Evolutionary conservation across 2,888 invertebrate genomes (phyloP), one percentile per base, ranked within the genome.

Genomic region (Drosophila testacea): DNA sequence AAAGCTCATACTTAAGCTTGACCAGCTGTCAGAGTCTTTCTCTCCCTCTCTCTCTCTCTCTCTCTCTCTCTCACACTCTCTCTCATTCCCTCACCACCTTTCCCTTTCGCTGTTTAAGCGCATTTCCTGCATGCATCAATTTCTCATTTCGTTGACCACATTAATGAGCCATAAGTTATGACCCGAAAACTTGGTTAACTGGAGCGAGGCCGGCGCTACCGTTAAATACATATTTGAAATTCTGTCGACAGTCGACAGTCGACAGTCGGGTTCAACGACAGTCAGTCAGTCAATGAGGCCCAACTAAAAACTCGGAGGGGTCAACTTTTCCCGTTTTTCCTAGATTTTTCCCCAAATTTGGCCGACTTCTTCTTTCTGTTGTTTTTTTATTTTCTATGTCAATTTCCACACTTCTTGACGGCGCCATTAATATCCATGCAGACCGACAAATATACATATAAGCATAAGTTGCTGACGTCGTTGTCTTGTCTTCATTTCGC

Each of bases 131-230:
- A 38, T 28, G 71, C 77, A 78, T 72, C 85, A 84, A 57, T 77
- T 85, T 81, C 80, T 60, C 85, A 79, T 77, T 74, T 51, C 62
- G 73, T 61, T 87, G 79, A 79, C 85, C 87, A 84, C 79, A 79
- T 87, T 81, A 81, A 87, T 82, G 85, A 79, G 81, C 76, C 83
- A 62, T 65, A 62, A 84, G 71, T 76, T 79, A 81, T 81, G 84
- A 86, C 66, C 87, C 81, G 59, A 81, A 81, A 81, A 81, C 56
- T 56, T 81, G 62, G 62, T 52, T 79, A 75, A 79, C 47, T 75
- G 27, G 87, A 81, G 81, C 87, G 84, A 83, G 80, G 81, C 67
- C 79, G 50, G 46, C 22, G 63, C 62, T 60, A 56, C 51, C 57
- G 28, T 66, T 62, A 60, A 39, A 34, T 39, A 32, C 13, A 38